These are phyloP conservation scores for Lamprologus tigripictilis DNA, from an alignment of 2,113 vertebrate species.

Conservation along the genomic window DNA sequence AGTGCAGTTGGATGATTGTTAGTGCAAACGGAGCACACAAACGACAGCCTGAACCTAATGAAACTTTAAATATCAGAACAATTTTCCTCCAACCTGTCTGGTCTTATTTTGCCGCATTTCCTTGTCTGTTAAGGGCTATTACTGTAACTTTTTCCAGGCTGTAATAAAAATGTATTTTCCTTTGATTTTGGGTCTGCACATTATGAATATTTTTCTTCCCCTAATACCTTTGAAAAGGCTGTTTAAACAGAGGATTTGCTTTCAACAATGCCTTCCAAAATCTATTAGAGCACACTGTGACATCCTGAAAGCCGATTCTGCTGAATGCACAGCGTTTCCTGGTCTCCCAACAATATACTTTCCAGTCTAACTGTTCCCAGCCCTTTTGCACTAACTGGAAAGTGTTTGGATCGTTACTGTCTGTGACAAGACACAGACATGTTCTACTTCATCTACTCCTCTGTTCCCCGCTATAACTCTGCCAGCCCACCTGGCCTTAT, in stretches of 20 bases:
- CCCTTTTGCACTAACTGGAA: constrained; percentile 32
- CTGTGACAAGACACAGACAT: constrained; percentile 49
- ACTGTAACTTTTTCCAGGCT: background rate
- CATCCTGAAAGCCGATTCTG: constrained; percentile 52
- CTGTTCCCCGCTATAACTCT: constrained; percentile 38
- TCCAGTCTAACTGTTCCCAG: constrained; percentile 34
- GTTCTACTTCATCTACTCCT: constrained; percentile 60
- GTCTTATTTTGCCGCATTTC: background rate
- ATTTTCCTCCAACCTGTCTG: background rate
- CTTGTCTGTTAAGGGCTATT: background rate
- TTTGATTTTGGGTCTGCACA: background rate
- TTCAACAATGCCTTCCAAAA: constrained; percentile 57
- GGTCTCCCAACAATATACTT: constrained; percentile 41
- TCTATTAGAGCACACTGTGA: constrained; percentile 26
- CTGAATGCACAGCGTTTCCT: background rate
- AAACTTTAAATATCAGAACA: background rate
- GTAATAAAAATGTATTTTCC: constrained; percentile 2
- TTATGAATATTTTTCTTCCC: constrained; percentile 29
- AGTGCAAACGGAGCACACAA: background rate
- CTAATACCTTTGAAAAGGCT: constrained; percentile 50
- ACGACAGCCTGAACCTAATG: background rate
- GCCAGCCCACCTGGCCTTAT: constrained; percentile 61
- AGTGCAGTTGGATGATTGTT: background rate
- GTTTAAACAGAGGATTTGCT: constrained; percentile 54
- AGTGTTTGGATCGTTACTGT: constrained; percentile 9